These are phyloP conservation scores for Parascotia fuliginaria DNA, from an alignment of 2,888 invertebrate species.

Conservation along the genomic window DNA sequence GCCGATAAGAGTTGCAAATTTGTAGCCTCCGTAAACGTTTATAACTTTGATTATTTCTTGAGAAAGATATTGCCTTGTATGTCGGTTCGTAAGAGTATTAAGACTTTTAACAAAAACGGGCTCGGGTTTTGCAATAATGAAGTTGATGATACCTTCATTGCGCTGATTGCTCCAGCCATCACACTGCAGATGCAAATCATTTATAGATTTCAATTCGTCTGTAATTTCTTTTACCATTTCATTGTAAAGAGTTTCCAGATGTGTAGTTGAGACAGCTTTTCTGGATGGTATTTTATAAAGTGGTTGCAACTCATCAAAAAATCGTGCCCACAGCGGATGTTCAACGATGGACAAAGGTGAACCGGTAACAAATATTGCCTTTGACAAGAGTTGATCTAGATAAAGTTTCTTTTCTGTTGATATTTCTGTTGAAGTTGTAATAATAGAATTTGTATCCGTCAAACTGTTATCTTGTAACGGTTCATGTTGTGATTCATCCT, in stretches of 20 bases:
- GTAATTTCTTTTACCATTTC: slow-evolving; percentile 17
- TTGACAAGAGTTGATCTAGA: neutral
- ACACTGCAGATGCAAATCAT: slow-evolving; percentile 12
- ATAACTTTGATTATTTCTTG: slow-evolving; percentile 14
- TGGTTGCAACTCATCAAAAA: slow-evolving; percentile 15
- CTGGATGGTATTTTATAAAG: slow-evolving; percentile 14
- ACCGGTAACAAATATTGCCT: slow-evolving; percentile 8
- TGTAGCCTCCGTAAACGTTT: slow-evolving; percentile 8
- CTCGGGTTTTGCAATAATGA: slow-evolving; percentile 21
- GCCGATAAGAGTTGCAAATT: slow-evolving; percentile 22
- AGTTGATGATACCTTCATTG: slow-evolving; percentile 18
- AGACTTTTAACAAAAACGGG: slow-evolving; percentile 20
- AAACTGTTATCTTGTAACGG: neutral
- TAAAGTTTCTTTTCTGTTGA: no score
- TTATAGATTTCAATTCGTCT: slow-evolving; percentile 13
- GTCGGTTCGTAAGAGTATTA: slow-evolving; percentile 15
- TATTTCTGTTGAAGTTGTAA: neutral
- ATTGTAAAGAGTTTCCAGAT: slow-evolving; percentile 14
- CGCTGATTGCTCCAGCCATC: slow-evolving; percentile 21
- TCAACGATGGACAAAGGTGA: slow-evolving; percentile 19
- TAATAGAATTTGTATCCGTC: neutral
- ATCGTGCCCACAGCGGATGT: slow-evolving; percentile 18
- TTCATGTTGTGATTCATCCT: no score
- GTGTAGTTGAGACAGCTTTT: slow-evolving; percentile 16
- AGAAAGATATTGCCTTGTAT: slow-evolving; percentile 14